A percentile compares a stretch with the other conserved stretches of the same genome.
These are phyloP conservation scores for Sitodiplosis mosellana DNA, from an alignment of 1,140 invertebrate genomes.

Conservation along the genomic window DNA sequence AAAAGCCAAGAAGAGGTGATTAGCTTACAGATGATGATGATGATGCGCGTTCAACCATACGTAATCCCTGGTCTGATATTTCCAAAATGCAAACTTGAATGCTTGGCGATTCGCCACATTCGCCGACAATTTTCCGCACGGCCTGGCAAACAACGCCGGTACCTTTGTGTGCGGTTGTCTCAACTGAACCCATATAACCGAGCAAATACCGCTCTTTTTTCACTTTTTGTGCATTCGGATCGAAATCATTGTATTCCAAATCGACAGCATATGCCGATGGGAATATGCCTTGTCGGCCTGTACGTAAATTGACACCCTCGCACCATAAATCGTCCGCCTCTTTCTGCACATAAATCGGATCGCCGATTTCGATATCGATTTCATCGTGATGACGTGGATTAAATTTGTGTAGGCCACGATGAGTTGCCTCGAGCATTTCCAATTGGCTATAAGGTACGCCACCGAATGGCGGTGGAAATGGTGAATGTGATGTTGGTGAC, in stretches of 20 bases:
- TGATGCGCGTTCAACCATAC: constrained; percentile 81
- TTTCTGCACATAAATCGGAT: constrained; percentile 90
- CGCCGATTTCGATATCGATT: constrained; percentile 90
- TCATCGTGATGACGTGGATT: constrained; percentile 87
- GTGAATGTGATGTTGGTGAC: constrained; percentile 27
- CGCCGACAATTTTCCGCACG: constrained; percentile 60
- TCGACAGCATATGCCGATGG: constrained; percentile 93
- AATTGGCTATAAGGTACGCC: constrained; percentile 59
- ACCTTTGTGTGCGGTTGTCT: constrained; percentile 85
- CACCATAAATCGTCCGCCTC: constrained; percentile 96
- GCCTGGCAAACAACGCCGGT: constrained; percentile 75
- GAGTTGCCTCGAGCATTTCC: constrained; percentile 83
- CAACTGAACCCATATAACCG: constrained; percentile 88
- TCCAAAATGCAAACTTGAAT: constrained; percentile 73
- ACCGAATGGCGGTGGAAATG: constrained; percentile 32
- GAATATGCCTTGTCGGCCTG: constrained; percentile 84
- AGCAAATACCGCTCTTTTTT: constrained; percentile 77
- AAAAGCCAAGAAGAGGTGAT: constrained; percentile 4
- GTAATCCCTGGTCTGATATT: constrained; percentile 84
- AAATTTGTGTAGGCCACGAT: constrained; percentile 88
- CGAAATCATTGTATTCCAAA: constrained; percentile 86
- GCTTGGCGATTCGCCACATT: constrained; percentile 39
- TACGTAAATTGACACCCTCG: constrained; percentile 88
- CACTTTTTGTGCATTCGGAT: constrained; percentile 65
- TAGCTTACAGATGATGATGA: too few relatives aligned